Conservation (phyloP, 2,888 invertebrate species). For the Dione vanillae region DNA sequence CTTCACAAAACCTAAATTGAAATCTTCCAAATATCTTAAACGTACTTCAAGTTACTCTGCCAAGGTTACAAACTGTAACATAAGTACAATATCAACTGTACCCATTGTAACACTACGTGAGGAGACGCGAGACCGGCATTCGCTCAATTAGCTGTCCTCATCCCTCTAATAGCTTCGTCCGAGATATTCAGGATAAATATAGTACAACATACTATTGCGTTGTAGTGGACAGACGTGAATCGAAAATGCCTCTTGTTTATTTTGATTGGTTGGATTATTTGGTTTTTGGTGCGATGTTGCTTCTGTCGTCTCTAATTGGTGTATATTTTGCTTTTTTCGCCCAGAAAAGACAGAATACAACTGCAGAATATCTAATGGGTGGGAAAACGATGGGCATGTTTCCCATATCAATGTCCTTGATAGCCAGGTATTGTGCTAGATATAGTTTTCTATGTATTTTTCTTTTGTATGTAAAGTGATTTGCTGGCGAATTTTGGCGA, state of each 20-base stretch:
- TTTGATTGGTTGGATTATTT: conserved; percentile 87
- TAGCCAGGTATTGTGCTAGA: conserved; percentile 86
- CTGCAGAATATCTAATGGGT: conserved; percentile 89
- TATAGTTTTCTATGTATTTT: not conserved
- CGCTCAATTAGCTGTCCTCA: conserved; percentile 46
- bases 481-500: conserved; percentile 4
- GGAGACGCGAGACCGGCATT: conserved; percentile 42
- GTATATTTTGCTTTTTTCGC: conserved; percentile 89
- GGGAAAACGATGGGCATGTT: conserved; percentile 91
- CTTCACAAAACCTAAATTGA: too few species aligned
- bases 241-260: conserved; percentile 67
- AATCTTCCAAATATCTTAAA: not conserved
- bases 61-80: not conserved
- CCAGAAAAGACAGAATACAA: conserved; percentile 87
- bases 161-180: conserved; percentile 47
- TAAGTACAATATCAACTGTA: not conserved
- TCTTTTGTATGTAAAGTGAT: not conserved
- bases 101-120: not conserved
- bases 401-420: conserved; percentile 90
- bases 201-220: conserved; percentile 28
- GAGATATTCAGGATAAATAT: conserved; percentile 49
- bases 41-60: not conserved
- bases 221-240: not conserved
- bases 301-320: conserved; percentile 87
- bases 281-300: conserved; percentile 87